Percentiles rank a stretch among this genome's conserved stretches.
phyloP scores from a whole-genome alignment of 2,113 vertebrate species.

The Apistogramma diplotaenia region DNA sequence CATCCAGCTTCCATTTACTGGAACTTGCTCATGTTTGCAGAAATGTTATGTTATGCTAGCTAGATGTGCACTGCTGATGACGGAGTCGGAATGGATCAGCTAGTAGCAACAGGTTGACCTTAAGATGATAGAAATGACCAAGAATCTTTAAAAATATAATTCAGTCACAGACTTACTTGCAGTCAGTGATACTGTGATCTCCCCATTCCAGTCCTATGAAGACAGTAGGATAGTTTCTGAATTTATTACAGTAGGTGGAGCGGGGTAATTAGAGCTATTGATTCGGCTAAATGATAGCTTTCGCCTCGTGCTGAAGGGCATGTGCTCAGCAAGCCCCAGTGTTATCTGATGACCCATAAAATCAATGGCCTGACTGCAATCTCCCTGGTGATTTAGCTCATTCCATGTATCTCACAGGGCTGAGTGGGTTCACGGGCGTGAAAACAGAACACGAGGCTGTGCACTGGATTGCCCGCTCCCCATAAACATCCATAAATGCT shows the following conservation, averaged over 20 bases:
- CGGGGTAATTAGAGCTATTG: constrained; percentile 71
- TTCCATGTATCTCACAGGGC: constrained; percentile 57
- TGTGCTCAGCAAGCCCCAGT: constrained; percentile 63
- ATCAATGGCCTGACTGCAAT: constrained; percentile 64
- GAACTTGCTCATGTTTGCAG: background rate
- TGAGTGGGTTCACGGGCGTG: constrained; percentile 25
- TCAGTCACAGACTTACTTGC: background rate
- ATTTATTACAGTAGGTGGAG: constrained; percentile 54
- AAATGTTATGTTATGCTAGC: background rate
- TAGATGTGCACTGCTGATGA: background rate
- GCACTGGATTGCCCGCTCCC: constrained; percentile 8
- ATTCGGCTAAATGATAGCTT: constrained; percentile 72
- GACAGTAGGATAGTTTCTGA: constrained; percentile 28
- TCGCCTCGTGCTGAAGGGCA: constrained; percentile 62
- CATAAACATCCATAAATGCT: constrained; percentile 34
- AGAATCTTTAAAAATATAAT: background rate
- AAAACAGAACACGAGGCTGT: constrained; percentile 10
- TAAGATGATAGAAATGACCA: background rate
- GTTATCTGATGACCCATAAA: constrained; percentile 73
- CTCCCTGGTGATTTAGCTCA: constrained; percentile 67
- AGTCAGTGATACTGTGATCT: constrained; percentile 7
- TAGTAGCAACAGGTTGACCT: background rate
- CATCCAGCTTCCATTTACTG: background rate
- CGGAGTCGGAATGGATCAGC: background rate
- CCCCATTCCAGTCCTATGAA: constrained; percentile 30